These are phyloP conservation scores for Athrips mouffetella DNA, from an alignment of 2,888 invertebrate genomes.

Conservation along the genomic window DNA sequence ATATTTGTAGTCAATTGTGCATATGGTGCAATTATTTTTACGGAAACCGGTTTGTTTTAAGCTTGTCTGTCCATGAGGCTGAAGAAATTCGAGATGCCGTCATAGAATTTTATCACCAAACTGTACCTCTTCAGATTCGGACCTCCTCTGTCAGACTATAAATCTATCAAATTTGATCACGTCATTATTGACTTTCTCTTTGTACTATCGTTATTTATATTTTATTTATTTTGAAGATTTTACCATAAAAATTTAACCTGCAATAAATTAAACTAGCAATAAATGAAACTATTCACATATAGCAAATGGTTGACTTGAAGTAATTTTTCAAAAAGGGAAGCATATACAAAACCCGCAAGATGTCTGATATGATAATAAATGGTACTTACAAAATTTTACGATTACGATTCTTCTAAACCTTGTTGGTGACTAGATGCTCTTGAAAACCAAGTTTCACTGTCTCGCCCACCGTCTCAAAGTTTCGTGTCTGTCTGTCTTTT, in stretches of 20 bases:
- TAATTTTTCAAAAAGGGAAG: constrained; percentile 5
- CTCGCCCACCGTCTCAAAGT: too few species aligned
- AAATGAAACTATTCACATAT: background rate
- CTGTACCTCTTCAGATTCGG: background rate
- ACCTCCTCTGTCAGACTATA: background rate
- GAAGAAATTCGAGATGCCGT: too few species aligned
- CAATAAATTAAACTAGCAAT: background rate
- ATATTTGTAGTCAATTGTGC: too few species aligned
- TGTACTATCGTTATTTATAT: background rate
- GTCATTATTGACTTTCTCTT: background rate
- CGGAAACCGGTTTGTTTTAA: too few species aligned
- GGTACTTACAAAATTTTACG: constrained; percentile 41
- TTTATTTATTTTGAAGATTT: background rate
- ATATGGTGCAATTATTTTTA: too few species aligned
- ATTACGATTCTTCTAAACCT: too few species aligned
- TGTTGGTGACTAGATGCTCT: too few species aligned
- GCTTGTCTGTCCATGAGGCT: too few species aligned
- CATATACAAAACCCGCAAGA: constrained; percentile 29
- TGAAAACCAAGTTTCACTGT: too few species aligned
- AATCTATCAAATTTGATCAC: background rate
- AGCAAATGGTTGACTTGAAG: background rate
- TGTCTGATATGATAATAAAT: constrained; percentile 74
- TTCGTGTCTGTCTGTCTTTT: too few species aligned
- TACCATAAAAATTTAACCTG: background rate
- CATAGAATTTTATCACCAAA: too few species aligned